Conservation (phyloP, 2,113 vertebrate species). For the Microcebus jonahi region DNA sequence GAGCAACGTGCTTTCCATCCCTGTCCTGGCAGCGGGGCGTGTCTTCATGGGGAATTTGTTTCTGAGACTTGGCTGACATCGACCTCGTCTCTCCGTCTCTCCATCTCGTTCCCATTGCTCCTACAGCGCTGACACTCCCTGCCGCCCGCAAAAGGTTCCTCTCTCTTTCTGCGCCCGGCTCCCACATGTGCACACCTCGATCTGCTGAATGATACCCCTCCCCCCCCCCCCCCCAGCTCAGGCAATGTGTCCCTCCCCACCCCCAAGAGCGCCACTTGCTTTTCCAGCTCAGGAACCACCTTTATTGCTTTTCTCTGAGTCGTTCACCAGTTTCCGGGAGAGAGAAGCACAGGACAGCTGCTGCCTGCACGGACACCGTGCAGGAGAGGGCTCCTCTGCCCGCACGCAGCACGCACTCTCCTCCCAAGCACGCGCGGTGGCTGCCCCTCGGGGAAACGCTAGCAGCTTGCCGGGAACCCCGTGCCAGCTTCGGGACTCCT, state of each 20-base stretch:
- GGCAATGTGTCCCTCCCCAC: neutral
- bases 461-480: neutral
- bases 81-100: slow-evolving; percentile 48
- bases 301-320: slow-evolving; percentile 56
- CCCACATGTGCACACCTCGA: neutral
- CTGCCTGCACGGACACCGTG: neutral
- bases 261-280: neutral
- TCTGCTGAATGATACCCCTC: neutral
- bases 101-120: neutral
- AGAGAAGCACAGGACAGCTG: neutral
- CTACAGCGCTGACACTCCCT: neutral
- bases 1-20: neutral
- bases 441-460: neutral
- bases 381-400: slow-evolving; percentile 59
- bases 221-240: neutral
- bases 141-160: neutral
- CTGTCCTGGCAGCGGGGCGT: neutral
- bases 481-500: neutral
- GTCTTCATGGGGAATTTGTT: neutral
- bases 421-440: too few species aligned
- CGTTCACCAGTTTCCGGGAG: slow-evolving; percentile 38
- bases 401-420: neutral
- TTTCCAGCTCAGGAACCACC: slow-evolving; percentile 56
- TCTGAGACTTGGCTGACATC: neutral
- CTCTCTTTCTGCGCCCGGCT: neutral